These are phyloP conservation scores for Eledona agricola DNA, from an alignment of 2,888 invertebrate genomes.

Conservation along the genomic window DNA sequence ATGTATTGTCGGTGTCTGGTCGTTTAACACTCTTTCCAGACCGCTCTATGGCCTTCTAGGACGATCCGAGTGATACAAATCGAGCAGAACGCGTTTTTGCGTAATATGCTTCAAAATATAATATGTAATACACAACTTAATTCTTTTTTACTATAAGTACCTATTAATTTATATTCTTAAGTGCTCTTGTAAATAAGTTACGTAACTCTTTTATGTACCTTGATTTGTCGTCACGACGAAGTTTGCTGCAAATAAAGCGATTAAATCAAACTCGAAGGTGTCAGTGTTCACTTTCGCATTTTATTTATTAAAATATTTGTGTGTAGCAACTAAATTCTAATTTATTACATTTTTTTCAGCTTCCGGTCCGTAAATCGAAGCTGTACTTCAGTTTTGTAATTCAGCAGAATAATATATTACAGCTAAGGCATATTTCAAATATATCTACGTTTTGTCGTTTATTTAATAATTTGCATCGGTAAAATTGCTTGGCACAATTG, in stretches of 20 bases:
- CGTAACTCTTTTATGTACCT: constrained; percentile 52
- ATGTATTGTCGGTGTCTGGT: constrained; percentile 19
- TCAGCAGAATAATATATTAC: no score
- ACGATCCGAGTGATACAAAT: constrained; percentile 35
- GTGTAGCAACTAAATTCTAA: no score
- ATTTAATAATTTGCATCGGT: no score
- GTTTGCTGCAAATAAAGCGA: constrained; percentile 34
- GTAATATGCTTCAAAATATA: constrained; percentile 31
- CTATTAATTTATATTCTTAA: constrained; percentile 42
- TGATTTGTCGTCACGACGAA: constrained; percentile 45
- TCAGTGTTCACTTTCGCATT: no score
- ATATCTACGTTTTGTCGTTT: no score
- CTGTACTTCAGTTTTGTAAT: no score
- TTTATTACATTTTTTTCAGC: no score
- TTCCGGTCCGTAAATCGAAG: no score
- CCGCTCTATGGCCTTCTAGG: constrained; percentile 36
- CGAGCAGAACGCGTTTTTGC: constrained; percentile 8
- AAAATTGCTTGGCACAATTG: no score
- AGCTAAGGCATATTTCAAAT: no score
- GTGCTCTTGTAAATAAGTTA: constrained; percentile 49
- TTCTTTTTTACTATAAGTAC: constrained; percentile 42
- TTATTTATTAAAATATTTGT: no score
- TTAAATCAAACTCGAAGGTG: no score
- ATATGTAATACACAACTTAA: constrained; percentile 23
- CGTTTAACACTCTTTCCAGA: constrained; percentile 4